Conservation (phyloP, 2,797 vertebrate species). For the Tenualosa thibaudeaui region DNA sequence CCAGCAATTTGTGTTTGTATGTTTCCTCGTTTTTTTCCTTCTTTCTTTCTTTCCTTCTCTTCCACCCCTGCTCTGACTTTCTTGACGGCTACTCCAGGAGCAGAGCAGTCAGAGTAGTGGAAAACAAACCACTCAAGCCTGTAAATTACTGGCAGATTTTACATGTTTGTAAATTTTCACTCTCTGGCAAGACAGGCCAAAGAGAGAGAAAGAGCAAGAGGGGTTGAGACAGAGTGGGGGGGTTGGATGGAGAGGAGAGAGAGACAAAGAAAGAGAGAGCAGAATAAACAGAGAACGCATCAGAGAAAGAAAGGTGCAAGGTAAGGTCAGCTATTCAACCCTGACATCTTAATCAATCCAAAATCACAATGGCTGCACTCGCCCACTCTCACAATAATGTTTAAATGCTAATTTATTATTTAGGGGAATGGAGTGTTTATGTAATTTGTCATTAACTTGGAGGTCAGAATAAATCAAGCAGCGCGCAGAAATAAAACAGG, state of each 20-base stretch:
- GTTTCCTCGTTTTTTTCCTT: not conserved
- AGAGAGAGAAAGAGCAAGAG: not conserved
- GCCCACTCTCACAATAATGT: conserved; percentile 6
- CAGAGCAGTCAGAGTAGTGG: not conserved
- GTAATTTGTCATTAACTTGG: conserved; percentile 54
- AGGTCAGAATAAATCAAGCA: conserved; percentile 51
- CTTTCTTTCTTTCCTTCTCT: not conserved
- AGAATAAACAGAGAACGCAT: not conserved
- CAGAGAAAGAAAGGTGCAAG: not conserved
- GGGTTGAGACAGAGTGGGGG: not conserved
- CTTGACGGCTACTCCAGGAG: not conserved
- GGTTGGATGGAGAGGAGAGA: not conserved
- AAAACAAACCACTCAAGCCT: conserved; percentile 24
- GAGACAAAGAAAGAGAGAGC: not conserved
- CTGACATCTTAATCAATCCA: conserved; percentile 19
- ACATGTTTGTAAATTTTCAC: conserved; percentile 2
- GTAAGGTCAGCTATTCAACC: not conserved
- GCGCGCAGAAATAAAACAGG: conserved; percentile 20
- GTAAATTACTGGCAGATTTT: conserved; percentile 6
- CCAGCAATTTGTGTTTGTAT: conserved; percentile 22
- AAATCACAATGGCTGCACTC: not conserved
- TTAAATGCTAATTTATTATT: conserved; percentile 26
- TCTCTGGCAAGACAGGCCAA: conserved; percentile 24
- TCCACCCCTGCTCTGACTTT: not conserved
- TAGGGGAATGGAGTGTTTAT: conserved; percentile 49